Evolutionary conservation across 1,140 invertebrate species (phyloP), one percentile per base, ranked within the genome.

Genomic region (Galleria mellonella): DNA sequence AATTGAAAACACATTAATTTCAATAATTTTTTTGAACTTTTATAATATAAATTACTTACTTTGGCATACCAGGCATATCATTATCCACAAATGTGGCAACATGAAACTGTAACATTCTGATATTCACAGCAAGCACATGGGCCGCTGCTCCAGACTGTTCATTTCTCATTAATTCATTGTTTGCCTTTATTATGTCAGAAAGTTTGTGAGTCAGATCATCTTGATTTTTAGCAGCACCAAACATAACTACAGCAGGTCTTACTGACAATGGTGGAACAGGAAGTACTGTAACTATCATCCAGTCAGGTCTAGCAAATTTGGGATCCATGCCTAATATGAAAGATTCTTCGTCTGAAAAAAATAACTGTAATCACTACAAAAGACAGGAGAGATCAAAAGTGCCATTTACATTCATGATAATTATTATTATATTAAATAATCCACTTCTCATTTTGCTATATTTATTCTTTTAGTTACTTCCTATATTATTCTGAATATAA

Each of bases 121-220:
- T 96, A 77, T 99, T 99, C 81, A 99, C 98, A 8, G 91, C 88
- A 15, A 99, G 94, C 5, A 99, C 96, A 73, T 99, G 98, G 12
- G 97, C 94, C 0, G 98, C 97, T 13, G 97, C 97, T 27, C 98
- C 98, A 37, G 94, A 92, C 60, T 96, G 92, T 87, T 99, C 98
- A 86, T 99, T 99, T 48, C 96, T 91, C 42, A 94, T 88, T 13
- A 99, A 81, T 81, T 99, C 97, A 86, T 99, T 99, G 76, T 99
- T 99, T 1, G 96, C 91, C 89, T 99, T 99, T 28, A 99, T 97
- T 31, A 99, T 99, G 78, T 99, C 98, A 0, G 98, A 92, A 8
- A 99, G 87, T 87, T 99, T 99, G 78, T 99, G 97, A 0, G 98
- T 99, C 51, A 99, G 90, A 91, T 99, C 98, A 81, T 99, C 98